phyloP scores from a whole-genome alignment of 2,888 invertebrate species.

The Eupithecia vulgata region DNA sequence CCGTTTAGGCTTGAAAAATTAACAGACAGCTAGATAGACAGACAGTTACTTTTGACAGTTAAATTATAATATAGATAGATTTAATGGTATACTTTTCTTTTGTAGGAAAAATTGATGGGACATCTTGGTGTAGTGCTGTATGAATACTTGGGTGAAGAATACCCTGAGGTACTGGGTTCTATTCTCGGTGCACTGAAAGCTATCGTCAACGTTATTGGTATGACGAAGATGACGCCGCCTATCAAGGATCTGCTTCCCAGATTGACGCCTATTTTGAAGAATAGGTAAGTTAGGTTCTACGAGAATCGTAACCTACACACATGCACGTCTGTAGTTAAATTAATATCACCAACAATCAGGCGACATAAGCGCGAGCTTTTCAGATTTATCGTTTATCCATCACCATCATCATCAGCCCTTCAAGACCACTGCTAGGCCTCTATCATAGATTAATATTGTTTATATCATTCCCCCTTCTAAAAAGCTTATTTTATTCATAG shows the following conservation, averaged over 20 bases:
- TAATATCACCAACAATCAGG: neutral
- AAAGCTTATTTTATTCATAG: too few relatives aligned
- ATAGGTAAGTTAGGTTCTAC: slow-evolving; percentile 85
- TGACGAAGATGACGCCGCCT: slow-evolving; percentile 99
- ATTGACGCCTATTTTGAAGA: slow-evolving; percentile 98
- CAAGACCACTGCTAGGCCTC: too few relatives aligned
- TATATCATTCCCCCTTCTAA: too few relatives aligned
- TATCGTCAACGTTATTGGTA: slow-evolving; percentile 99
- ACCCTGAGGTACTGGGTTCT: slow-evolving; percentile 99
- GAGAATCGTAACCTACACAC: slow-evolving; percentile 1
- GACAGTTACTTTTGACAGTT: too few relatives aligned
- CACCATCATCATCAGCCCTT: too few relatives aligned
- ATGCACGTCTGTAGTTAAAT: neutral
- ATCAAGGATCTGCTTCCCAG: slow-evolving; percentile 99
- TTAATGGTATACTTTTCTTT: slow-evolving; percentile 36
- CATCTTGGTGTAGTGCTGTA: slow-evolving; percentile 99
- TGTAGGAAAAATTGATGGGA: slow-evolving; percentile 98
- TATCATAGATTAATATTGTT: too few relatives aligned
- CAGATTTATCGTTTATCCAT: neutral
- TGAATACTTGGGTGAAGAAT: slow-evolving; percentile 99
- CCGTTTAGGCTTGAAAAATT: too few relatives aligned
- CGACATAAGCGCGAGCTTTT: neutral
- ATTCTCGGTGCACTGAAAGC: slow-evolving; percentile 99
- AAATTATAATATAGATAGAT: too few relatives aligned
- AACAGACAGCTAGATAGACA: too few relatives aligned